These are phyloP conservation scores for Fringilla coelebs DNA, from an alignment of 2,797 vertebrate species.

Conservation along the genomic window DNA sequence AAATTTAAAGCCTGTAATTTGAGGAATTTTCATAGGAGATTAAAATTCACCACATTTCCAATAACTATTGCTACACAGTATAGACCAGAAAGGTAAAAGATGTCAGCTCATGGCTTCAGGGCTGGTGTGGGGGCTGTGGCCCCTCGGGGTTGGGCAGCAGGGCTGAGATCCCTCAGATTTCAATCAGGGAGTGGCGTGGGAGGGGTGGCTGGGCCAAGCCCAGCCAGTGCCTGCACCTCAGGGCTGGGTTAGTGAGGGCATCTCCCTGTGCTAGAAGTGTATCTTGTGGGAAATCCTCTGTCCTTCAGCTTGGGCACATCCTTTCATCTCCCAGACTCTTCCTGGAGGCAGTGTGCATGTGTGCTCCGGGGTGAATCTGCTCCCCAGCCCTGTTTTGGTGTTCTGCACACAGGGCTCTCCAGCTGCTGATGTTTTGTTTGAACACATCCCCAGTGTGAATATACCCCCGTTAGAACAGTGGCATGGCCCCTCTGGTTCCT, in stretches of 20 bases:
- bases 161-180: accelerated
- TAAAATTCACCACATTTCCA: not conserved
- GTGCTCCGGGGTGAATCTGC: not conserved
- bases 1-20: not conserved
- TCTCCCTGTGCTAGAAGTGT: accelerated
- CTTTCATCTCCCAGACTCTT: not conserved
- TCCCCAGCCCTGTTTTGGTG: not conserved
- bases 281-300: not conserved
- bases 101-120: not conserved
- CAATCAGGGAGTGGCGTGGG: accelerated
- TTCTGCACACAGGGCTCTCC: not conserved
- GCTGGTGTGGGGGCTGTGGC: not conserved
- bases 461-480: not conserved
- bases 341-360: accelerated
- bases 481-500: not conserved
- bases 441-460: not conserved
- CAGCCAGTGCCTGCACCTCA: not conserved
- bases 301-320: not conserved
- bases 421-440: not conserved
- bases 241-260: accelerated
- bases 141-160: too few species aligned
- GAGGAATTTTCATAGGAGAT: not conserved
- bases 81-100: not conserved
- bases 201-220: not conserved
- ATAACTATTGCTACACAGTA: accelerated